Percentiles rank a stretch among this genome's conserved stretches.
Evolutionary conservation across 2,113 vertebrate species (phyloP).

Genomic region (Prionailurus viverrinus): DNA sequence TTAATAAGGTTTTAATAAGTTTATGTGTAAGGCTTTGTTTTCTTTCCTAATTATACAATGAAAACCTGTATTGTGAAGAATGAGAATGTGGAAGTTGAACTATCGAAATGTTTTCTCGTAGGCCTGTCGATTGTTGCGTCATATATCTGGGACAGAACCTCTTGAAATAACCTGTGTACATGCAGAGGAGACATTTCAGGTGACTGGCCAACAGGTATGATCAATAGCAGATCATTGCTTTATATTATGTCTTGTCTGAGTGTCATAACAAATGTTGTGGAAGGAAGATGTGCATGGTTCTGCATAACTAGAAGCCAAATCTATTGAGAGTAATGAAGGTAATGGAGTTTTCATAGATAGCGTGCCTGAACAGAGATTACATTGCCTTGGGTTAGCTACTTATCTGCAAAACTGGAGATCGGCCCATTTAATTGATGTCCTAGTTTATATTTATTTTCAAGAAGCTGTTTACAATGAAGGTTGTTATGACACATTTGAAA

Average conservation of each 20-base stretch:
- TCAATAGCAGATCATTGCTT: neutral
- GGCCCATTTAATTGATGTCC: neutral
- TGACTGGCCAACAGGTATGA: slow-evolving; percentile 98
- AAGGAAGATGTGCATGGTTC: neutral
- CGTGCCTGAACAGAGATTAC: neutral
- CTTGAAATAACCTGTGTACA: slow-evolving; percentile 98
- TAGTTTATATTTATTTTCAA: slow-evolving; percentile 36
- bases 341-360: neutral
- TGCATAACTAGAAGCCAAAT: neutral
- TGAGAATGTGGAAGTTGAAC: neutral
- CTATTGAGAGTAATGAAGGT: neutral
- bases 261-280: neutral
- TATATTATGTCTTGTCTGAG: neutral
- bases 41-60: slow-evolving; percentile 26
- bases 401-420: neutral
- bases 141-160: slow-evolving; percentile 97
- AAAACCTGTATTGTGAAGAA: neutral
- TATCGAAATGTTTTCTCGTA: slow-evolving; percentile 78
- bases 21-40: neutral
- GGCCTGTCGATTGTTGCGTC: slow-evolving; percentile 95
- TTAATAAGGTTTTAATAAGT: neutral
- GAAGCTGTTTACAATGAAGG: slow-evolving; percentile 12
- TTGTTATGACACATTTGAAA: slow-evolving; percentile 28
- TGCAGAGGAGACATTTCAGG: slow-evolving; percentile 98
- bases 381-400: neutral